Evolutionary conservation across 1,140 invertebrate genomes (phyloP), one percentile per base, ranked within the genome.

Genomic region (Drosophila funebris): DNA sequence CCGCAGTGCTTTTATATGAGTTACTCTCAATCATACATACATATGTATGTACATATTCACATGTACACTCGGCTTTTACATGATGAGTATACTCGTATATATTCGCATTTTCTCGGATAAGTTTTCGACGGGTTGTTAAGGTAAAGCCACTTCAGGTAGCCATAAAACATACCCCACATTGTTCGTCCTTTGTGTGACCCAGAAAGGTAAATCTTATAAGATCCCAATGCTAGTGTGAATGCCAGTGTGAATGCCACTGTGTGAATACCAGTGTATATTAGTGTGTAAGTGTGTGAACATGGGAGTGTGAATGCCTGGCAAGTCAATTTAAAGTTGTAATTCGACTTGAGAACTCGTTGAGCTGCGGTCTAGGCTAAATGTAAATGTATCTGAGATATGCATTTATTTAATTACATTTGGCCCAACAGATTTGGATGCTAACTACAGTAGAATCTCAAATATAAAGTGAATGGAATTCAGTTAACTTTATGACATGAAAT

Each of bases 281-380:
- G 9, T 48, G 43, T 70, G 44, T 64, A 27, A 33, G 54, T 66
- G 58, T 31, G 9, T 50, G 52, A 54, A 13, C 39, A 57, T 64
- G 39, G 66, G 29, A 39, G 54, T 75, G 54, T 31, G 9, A 76
- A 72, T 62, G 46, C 16, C 60, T 57, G 52, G 18, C 61, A 64
- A 82, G 78, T 81, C 64, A 78, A 82, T 78, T 78, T 77, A 71
- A 83, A 67, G 79, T 75, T 74, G 58, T 68, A 73, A 81, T 81
- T 81, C 67, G 36, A 68, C 43, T 53, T 27, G 50, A 44, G 39
- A 64, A 50, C 76, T 75, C 39, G 60, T 69, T 57, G 46, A 53
- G 57, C 22, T 41, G 33, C 50, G 37, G 29, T 11, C 36, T 14
- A 36, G 27, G 7, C 0, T 41, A 63, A 63, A 63, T 48, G 29